Conservation (phyloP, 2,797 vertebrate species). For the Melanotaenia boesemani region DNA sequence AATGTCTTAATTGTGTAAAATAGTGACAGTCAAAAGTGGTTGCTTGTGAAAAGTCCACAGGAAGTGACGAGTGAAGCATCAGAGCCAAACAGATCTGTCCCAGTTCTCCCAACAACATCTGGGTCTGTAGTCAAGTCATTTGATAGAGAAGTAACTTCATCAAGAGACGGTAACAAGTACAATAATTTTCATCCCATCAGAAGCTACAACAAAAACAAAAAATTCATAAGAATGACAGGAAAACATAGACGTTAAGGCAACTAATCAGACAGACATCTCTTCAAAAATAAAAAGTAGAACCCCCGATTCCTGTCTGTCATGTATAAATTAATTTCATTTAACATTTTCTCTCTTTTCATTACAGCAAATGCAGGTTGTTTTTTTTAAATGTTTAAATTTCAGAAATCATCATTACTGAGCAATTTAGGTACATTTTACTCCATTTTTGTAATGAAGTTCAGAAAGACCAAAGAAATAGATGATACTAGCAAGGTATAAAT, state of each 20-base stretch:
- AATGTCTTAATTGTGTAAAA: background rate
- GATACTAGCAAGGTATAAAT: background rate
- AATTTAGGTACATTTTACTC: background rate
- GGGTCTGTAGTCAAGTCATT: background rate
- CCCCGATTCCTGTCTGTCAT: too few relatives aligned
- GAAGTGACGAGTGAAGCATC: background rate
- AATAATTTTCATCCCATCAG: background rate
- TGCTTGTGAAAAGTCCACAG: background rate
- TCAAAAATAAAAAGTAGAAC: too few relatives aligned
- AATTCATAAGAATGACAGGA: too few relatives aligned
- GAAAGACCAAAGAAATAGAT: background rate
- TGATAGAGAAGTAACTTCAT: background rate
- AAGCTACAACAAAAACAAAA: background rate
- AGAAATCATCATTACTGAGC: background rate
- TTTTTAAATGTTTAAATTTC: background rate
- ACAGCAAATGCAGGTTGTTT: constrained; percentile 16
- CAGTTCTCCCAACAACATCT: background rate
- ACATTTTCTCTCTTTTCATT: background rate
- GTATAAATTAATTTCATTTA: background rate
- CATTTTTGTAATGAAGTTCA: background rate
- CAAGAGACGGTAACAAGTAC: background rate
- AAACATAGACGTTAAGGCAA: too few relatives aligned
- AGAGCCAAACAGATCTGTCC: constrained; percentile 8
- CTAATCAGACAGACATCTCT: too few relatives aligned
- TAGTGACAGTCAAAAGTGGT: background rate